Base-by-base conservation (phyloP, 1,140 invertebrate genomes). In the Parasteatoda tepidariorum region DNA sequence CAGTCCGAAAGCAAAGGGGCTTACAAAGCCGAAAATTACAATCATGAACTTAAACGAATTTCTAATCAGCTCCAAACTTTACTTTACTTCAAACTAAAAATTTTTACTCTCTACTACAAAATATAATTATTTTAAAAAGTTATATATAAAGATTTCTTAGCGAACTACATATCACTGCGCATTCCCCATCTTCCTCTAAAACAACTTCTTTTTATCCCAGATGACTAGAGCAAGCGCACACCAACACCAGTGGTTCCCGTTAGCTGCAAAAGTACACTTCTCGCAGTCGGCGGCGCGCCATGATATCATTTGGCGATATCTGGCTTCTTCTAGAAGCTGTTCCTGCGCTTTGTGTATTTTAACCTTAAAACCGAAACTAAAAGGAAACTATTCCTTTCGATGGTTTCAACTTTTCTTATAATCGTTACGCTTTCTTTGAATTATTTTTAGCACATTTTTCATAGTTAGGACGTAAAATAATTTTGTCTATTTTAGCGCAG, bases 91-190 rank as follows among this genome's bases (percentile, higher is more conserved):
- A 4, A 48, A 48, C 38, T n/a, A n/a, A n/a, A 48, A 4, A 13
- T 48, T 48, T 48, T 4, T 48, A 48, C 1, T 18, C 38, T 4
- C 18, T 48, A 13, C 9, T 13, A 48, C 18, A 48, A 48, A 48
- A 2, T 48, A 2, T 48, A 48, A 2, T 18, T 48, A 48, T 48
- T 48, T 18, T n/a, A 18, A 48, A 48, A 48, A 48, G 38, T 48
- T 13, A 48, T 18, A 9, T 48, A 48, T 13, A 48, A 48, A 13
- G 38, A 26, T 61, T 54, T 61, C 22, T 30, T 13, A 55, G 41
- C 41, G 54, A 82, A 82, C 78, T 82, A 82, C 78, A 82, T 82
- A 61, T 71, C 68, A 79, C 48, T 62, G 54, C 78, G 78, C 66
- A 82, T 33, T 55, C 34, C n/a, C 34, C 76, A 68, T 61, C 76